These are phyloP conservation scores for Scortum barcoo DNA, from an alignment of 2,113 vertebrate genomes.

Conservation along the genomic window DNA sequence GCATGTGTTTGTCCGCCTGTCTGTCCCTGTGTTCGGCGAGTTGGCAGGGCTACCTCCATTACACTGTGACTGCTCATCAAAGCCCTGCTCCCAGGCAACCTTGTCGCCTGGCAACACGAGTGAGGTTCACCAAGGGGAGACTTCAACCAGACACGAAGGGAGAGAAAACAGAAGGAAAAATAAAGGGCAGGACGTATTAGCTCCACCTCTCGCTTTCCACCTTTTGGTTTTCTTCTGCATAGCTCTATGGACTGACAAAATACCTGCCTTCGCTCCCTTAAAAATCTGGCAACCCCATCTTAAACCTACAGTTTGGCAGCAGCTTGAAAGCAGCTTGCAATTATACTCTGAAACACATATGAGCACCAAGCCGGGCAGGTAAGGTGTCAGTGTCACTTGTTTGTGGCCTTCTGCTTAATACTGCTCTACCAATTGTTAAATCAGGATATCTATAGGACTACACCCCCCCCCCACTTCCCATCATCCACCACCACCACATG, in stretches of 20 bases:
- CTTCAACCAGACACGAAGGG: conserved; percentile 51
- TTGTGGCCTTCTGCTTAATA: conserved; percentile 22
- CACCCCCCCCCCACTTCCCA: conserved; percentile 7
- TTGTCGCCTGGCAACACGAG: conserved; percentile 84
- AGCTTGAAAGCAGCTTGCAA: conserved; percentile 1
- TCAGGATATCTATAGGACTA: neutral
- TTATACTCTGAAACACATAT: conserved; percentile 5
- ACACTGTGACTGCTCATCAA: conserved; percentile 80
- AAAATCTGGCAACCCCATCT: neutral
- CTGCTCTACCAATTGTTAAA: conserved; percentile 21
- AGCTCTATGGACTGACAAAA: neutral
- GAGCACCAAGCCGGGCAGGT: neutral
- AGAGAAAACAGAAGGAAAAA: conserved; percentile 58
- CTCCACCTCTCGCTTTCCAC: conserved; percentile 23
- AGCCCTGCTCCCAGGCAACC: conserved; percentile 81
- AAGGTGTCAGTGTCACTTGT: conserved; percentile 14
- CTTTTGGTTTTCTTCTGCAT: conserved; percentile 1
- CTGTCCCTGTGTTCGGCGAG: conserved; percentile 32
- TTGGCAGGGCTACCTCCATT: conserved; percentile 61
- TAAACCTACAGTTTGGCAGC: conserved; percentile 3
- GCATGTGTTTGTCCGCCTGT: conserved; percentile 50
- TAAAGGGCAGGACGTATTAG: conserved; percentile 33
- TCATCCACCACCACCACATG: neutral
- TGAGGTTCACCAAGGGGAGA: conserved; percentile 67
- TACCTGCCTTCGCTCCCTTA: neutral